Evolutionary conservation across 2,113 vertebrate species (phyloP).

Genomic region (Hypocryptadius cinnamomeus): DNA sequence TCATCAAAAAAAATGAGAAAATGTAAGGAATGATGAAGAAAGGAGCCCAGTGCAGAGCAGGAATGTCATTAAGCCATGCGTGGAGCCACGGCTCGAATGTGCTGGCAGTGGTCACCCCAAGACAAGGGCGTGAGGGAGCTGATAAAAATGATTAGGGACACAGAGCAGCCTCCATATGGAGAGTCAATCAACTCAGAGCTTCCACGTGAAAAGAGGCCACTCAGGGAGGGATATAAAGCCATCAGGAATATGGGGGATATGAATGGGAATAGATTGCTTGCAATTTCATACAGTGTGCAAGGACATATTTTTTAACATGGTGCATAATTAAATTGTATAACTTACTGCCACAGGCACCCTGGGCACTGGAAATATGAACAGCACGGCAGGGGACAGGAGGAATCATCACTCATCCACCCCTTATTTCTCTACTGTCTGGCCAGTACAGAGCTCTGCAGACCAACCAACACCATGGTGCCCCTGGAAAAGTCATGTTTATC

Average conservation of each 20-base stretch:
- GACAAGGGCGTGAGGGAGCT: background rate
- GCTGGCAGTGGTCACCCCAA: background rate
- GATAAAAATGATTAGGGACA: background rate
- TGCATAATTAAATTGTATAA: background rate
- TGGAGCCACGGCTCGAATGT: background rate
- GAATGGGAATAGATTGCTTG: background rate
- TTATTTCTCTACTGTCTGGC: background rate
- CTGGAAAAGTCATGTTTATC: background rate
- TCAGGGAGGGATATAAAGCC: background rate
- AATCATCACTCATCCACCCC: background rate
- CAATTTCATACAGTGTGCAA: background rate
- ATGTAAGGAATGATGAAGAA: background rate
- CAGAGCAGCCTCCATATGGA: background rate
- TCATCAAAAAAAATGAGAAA: constrained; percentile 16
- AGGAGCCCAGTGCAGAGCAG: background rate
- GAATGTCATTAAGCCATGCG: background rate
- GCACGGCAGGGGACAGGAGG: background rate
- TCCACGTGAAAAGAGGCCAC: background rate
- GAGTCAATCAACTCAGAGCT: background rate
- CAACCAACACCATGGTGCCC: background rate
- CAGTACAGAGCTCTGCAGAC: background rate
- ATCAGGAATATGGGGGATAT: background rate
- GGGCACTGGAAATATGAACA: background rate
- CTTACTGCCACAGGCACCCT: background rate
- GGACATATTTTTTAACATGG: background rate